Evolutionary conservation across 2,797 vertebrate species (phyloP).

Genomic region (Limosa lapponica): DNA sequence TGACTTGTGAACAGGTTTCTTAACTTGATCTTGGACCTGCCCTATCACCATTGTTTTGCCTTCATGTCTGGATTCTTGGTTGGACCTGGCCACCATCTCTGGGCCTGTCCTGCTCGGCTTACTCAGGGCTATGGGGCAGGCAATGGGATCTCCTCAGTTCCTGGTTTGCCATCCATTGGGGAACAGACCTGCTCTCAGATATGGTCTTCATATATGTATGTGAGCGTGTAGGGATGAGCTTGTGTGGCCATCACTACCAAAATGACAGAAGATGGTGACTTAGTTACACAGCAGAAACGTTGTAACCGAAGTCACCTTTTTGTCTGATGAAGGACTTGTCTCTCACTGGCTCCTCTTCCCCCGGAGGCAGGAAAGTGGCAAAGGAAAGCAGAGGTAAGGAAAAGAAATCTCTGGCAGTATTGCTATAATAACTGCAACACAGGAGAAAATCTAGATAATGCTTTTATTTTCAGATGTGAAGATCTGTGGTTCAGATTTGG

Average conservation of each 20-base stretch:
- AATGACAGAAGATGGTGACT: not conserved
- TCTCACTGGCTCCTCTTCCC: not conserved
- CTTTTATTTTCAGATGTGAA: constrained; percentile 21
- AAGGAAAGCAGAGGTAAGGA: not conserved
- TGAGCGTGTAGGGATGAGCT: not conserved
- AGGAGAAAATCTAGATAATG: constrained; percentile 19
- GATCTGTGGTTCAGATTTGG: constrained; percentile 33
- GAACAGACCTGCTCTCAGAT: not conserved
- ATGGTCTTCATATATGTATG: not conserved
- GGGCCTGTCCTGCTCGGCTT: not conserved
- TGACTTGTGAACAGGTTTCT: not conserved
- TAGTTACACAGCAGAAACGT: not conserved
- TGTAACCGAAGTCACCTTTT: not conserved
- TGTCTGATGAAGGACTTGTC: not conserved
- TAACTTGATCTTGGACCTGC: not conserved
- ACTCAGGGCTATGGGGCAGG: not conserved
- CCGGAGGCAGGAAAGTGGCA: not conserved
- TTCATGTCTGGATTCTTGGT: not conserved
- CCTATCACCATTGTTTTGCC: not conserved
- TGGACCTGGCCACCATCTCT: not conserved
- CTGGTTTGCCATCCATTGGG: not conserved
- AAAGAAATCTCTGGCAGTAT: not conserved
- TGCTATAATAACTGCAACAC: not conserved
- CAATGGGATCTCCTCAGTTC: not conserved
- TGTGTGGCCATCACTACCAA: not conserved